Conservation (phyloP, 2,113 vertebrate species). For the Toxotes chatareus region DNA sequence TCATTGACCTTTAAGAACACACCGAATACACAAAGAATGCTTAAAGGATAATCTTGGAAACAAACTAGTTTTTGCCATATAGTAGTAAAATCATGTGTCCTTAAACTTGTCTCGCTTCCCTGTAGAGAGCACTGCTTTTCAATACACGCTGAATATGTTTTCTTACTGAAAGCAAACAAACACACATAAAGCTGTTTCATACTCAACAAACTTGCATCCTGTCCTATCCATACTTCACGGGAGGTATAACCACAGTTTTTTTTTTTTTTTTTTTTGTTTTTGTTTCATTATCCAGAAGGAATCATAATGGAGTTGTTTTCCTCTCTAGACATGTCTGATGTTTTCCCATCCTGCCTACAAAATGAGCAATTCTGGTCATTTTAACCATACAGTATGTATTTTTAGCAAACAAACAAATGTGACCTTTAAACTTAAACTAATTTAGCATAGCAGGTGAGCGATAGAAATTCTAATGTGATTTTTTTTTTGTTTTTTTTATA, state of each 20-base stretch:
- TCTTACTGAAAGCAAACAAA: no score
- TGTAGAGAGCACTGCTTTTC: no score
- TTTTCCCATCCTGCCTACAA: slow-evolving; percentile 3
- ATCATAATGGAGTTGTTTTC: slow-evolving; percentile 8
- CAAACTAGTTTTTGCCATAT: no score
- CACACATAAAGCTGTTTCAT: background rate
- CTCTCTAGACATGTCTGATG: background rate
- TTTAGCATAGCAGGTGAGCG: slow-evolving; percentile 55
- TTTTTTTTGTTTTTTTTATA: slow-evolving; percentile 48
- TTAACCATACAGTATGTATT: slow-evolving; percentile 26
- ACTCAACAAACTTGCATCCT: background rate
- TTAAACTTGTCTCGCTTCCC: no score
- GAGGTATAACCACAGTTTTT: background rate
- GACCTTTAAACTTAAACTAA: slow-evolving; percentile 71
- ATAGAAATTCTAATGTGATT: slow-evolving; percentile 61
- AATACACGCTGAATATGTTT: background rate
- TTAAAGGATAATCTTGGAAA: background rate
- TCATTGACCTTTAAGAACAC: no score
- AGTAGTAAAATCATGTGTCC: no score
- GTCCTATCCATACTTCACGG: background rate
- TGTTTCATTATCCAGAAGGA: slow-evolving; percentile 11
- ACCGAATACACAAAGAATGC: background rate
- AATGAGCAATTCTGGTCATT: slow-evolving; percentile 22
- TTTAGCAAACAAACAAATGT: slow-evolving; percentile 65
- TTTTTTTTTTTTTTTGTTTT: background rate